Percentiles rank a stretch among this genome's conserved stretches.
Conservation (phyloP, 2,113 vertebrate species). For the Rhynchomys soricoides region DNA sequence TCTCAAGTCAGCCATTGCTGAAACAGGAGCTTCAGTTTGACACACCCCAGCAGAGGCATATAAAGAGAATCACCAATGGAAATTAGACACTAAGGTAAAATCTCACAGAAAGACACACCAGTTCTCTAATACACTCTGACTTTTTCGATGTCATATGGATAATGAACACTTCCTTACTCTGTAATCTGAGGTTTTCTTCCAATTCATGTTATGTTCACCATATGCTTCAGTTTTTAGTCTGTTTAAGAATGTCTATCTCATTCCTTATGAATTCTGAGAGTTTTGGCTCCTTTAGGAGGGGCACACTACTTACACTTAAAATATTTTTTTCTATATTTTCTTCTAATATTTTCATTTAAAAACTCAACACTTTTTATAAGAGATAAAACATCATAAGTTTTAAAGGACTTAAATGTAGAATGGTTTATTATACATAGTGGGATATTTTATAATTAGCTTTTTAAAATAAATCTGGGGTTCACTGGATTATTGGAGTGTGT, state of each 20-base stretch:
- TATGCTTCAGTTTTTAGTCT: not conserved
- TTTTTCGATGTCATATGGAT: not conserved
- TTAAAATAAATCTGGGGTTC: not conserved
- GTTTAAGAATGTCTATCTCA: not conserved
- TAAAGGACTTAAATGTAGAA: not conserved
- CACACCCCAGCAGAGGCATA: not conserved
- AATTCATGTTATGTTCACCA: not conserved
- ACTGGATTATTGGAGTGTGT: not conserved
- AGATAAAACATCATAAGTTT: constrained; percentile 17
- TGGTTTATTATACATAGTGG: not conserved
- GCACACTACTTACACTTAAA: not conserved
- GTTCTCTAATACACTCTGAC: not conserved
- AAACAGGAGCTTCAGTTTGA: not conserved
- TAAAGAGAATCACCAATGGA: not conserved
- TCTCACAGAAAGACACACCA: not conserved
- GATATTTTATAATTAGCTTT: not conserved
- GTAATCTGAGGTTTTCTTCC: not conserved
- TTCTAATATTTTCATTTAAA: constrained; percentile 56
- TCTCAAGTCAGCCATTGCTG: not conserved
- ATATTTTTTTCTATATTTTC: constrained; percentile 40
- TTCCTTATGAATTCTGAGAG: constrained; percentile 17
- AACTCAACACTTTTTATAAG: constrained; percentile 7
- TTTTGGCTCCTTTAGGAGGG: not conserved
- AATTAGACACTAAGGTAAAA: not conserved
- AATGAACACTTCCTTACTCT: not conserved